A percentile compares a stretch with the other conserved stretches of the same genome.
These are phyloP conservation scores for Hypsibius dujardini DNA, from an alignment of 1,140 invertebrate species.

Conservation along the genomic window DNA sequence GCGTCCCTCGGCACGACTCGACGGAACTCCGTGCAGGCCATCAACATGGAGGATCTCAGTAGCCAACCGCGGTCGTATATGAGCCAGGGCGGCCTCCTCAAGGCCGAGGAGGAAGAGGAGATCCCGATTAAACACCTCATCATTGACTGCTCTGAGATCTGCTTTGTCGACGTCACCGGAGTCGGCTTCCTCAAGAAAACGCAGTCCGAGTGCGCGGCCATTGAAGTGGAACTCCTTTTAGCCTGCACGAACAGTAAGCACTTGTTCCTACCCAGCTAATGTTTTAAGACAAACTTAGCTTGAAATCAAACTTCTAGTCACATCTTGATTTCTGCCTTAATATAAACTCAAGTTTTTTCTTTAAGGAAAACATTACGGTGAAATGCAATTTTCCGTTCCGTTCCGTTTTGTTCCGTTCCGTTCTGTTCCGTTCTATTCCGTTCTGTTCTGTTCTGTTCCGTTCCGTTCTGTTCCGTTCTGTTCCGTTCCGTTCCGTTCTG, in stretches of 20 bases:
- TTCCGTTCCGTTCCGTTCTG: too few relatives aligned
- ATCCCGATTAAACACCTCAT: slow-evolving; percentile 2
- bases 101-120: background rate
- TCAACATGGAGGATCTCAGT: background rate
- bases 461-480: too few relatives aligned
- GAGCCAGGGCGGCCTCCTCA: background rate
- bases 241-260: slow-evolving; percentile 11
- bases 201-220: background rate
- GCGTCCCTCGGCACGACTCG: background rate
- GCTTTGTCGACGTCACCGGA: slow-evolving; percentile 13
- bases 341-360: background rate
- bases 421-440: too few relatives aligned
- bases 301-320: background rate
- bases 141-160: background rate
- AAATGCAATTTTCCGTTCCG: background rate
- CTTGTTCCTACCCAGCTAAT: background rate
- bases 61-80: background rate
- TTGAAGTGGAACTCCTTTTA: background rate
- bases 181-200: slow-evolving; percentile 3
- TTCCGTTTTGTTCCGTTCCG: background rate
- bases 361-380: background rate
- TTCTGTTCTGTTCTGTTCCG: too few relatives aligned
- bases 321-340: background rate
- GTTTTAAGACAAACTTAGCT: background rate
- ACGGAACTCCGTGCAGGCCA: background rate